Base-by-base conservation (phyloP, 2,113 vertebrate genomes). In the Poecilia latipinna region DNA sequence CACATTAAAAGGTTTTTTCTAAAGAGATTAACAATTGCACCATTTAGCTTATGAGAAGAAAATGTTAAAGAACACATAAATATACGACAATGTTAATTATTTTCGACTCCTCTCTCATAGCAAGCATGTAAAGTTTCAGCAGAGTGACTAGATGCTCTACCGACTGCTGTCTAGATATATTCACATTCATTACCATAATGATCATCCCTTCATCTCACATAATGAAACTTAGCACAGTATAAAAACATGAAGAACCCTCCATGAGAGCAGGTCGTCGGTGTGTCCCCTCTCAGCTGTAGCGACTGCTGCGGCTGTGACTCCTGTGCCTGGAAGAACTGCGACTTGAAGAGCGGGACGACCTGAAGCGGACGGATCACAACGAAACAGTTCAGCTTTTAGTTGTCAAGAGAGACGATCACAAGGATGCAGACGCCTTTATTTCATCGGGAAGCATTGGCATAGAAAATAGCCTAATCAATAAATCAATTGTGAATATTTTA, bases 221-320 rank as follows among this genome's bases (percentile, higher is more conserved):
- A 24, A 32, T 15, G 48, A 73, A 57, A 63, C 29, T 75, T 29
- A 74, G 15, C n/a, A 76, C 62, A 44, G 42, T 51, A 65, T 71
- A 31, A 75, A 72, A 79, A 12, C 29, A 63, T 48, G 29, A 72
- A 65, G 31, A 39, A 29, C 28, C 26, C 33, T 54, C 73, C 37
- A 4, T 48, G 35, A 8, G 35, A 10, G 35, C 35, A 35, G 35
- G 35, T 8, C 35, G 35, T 35, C 35, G 35, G 35, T 37, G 35
- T 37, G 35, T 37, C 35, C 22, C 7, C 7, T 54, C 82, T 98
- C 94, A 98, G 85, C 96, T 97, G 42, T 97, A 97, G 86, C 96
- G 92, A 84, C 96, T 98, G 95, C 97, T 97, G 85, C 93, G 94
- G 26, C 97, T 99, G 93, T 93, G 96, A 74, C 97, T 97, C 32